Conservation (phyloP, 2,888 invertebrate genomes). For the Tridacna crocea region DNA sequence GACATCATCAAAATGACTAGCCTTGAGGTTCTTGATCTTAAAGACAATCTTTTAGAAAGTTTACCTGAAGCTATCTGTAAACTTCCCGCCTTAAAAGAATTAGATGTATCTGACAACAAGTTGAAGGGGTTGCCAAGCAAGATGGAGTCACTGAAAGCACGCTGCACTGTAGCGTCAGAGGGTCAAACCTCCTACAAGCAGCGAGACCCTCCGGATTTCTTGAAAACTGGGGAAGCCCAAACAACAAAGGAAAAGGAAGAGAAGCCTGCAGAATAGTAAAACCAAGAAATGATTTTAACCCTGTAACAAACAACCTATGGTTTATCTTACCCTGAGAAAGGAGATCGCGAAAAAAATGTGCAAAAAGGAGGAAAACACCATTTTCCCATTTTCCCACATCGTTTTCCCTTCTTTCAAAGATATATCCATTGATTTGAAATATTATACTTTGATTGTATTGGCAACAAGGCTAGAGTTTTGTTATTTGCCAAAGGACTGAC, state of each 20-base stretch:
- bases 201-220: conserved; percentile 74
- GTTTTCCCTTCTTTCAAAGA: too few species aligned
- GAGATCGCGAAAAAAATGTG: too few species aligned
- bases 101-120: conserved; percentile 81
- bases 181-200: conserved; percentile 79
- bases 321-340: too few species aligned
- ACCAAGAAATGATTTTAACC: not conserved
- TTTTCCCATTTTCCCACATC: too few species aligned
- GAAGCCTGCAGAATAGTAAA: conserved; percentile 18
- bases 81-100: conserved; percentile 72
- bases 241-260: conserved; percentile 60
- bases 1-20: conserved; percentile 84
- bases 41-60: conserved; percentile 90
- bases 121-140: conserved; percentile 76
- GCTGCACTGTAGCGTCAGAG: conserved; percentile 65
- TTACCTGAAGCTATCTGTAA: conserved; percentile 81
- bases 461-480: too few species aligned
- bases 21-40: conserved; percentile 91
- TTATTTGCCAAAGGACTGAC: too few species aligned
- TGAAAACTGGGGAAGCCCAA: conserved; percentile 73
- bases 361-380: too few species aligned
- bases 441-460: too few species aligned
- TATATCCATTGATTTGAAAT: too few species aligned
- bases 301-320: too few species aligned
- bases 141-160: conserved; percentile 69